Conservation (phyloP, 2,888 invertebrate genomes). For the Eulithis testata region DNA sequence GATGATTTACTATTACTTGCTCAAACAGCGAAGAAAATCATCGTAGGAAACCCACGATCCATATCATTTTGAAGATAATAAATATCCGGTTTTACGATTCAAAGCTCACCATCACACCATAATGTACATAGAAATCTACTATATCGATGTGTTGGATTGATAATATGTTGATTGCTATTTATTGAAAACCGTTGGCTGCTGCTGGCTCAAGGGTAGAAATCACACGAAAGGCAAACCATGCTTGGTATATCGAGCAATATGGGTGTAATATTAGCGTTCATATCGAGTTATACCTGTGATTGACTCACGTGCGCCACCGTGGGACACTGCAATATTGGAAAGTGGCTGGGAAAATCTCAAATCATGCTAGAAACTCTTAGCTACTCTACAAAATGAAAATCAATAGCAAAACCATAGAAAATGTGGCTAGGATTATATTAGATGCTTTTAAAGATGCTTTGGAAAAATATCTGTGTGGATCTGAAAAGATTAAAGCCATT, state of each 20-base stretch:
- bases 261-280: constrained; percentile 26
- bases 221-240: too few relatives aligned
- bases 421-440: too few relatives aligned
- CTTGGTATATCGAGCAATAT: constrained; percentile 5
- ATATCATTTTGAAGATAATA: constrained; percentile 9
- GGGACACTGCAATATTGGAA: constrained; percentile 32
- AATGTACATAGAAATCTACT: too few relatives aligned
- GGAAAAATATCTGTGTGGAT: not conserved
- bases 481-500: not conserved
- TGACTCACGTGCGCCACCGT: constrained; percentile 40
- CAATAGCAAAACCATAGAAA: too few relatives aligned
- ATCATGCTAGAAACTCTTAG: constrained; percentile 6
- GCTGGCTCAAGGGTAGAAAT: too few relatives aligned
- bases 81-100: too few relatives aligned
- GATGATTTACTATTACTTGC: constrained; percentile 31
- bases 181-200: too few relatives aligned
- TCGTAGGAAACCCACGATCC: constrained; percentile 16
- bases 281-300: constrained; percentile 18
- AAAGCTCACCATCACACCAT: too few relatives aligned
- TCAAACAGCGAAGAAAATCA: constrained; percentile 31
- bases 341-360: constrained; percentile 19
- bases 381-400: too few relatives aligned
- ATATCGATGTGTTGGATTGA: too few relatives aligned
- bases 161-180: too few relatives aligned
- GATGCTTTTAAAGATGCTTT: too few relatives aligned